Percentiles rank a stretch among this genome's conserved stretches.
Evolutionary conservation across 2,113 vertebrate species (phyloP).

Genomic region (Camelus bactrianus): DNA sequence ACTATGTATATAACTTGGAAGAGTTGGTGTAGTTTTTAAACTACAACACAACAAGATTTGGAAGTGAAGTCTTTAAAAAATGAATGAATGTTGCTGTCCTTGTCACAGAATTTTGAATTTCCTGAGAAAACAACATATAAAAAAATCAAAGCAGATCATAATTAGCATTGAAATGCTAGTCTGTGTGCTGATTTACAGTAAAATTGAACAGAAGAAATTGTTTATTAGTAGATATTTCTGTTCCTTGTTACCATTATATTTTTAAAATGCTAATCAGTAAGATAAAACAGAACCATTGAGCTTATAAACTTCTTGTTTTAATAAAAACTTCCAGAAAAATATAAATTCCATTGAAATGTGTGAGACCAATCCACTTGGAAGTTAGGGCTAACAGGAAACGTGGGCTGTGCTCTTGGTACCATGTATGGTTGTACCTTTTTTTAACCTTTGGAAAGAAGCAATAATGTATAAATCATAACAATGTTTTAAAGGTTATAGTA

Average conservation of each 20-base stretch:
- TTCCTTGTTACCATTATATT: neutral
- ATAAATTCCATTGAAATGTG: slow-evolving; percentile 28
- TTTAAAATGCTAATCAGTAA: slow-evolving; percentile 42
- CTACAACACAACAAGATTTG: neutral
- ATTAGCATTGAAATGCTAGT: neutral
- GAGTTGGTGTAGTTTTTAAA: neutral
- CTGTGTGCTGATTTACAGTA: neutral
- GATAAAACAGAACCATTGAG: slow-evolving; percentile 1
- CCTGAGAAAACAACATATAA: neutral
- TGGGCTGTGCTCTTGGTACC: neutral
- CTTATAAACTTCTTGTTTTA: slow-evolving; percentile 47
- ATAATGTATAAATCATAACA: slow-evolving; percentile 63
- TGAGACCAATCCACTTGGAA: neutral
- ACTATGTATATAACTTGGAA: neutral
- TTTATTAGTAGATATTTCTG: neutral
- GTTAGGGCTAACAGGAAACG: neutral
- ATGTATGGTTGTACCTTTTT: slow-evolving; percentile 38
- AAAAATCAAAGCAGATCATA: neutral
- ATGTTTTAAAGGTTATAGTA: slow-evolving; percentile 54
- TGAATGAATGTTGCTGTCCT: neutral
- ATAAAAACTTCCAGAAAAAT: slow-evolving; percentile 50
- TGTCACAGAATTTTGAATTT: neutral
- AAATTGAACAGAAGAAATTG: neutral
- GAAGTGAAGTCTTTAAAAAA: neutral
- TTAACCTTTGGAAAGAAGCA: slow-evolving; percentile 71